Base-by-base conservation (phyloP, 2,888 invertebrate species). In the Ernsta delagoae region DNA sequence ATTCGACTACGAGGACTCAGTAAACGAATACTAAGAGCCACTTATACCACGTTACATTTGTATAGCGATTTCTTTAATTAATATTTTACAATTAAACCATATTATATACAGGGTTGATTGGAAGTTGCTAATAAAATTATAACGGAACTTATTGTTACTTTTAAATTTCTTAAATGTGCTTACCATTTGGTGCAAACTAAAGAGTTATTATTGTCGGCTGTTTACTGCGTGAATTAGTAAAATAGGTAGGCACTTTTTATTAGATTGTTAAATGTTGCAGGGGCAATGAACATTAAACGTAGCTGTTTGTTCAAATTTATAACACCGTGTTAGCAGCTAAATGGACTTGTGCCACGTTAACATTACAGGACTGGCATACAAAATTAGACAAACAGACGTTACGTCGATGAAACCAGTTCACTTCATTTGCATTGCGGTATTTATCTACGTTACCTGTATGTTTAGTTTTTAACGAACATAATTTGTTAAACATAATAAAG, bases 271-370 rank as follows among this genome's bases (percentile, higher is more conserved):
- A 11, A 45, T 45, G 8, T 43, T 43, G 41, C 41, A 43, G 41
- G 41, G 24, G 34, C n/a, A 34, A n/a, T 56, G 31, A 34, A 56
- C 56, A n/a, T 56, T 34, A 34, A 34, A 56, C 6, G 2, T n/a
- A 56, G 5, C n/a, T 53, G 4, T 24, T 9, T 9, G 8, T 24
- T 53, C 9, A 56, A 34, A 31, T 56, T 34, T 59, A 8, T 7
- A 36, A 12, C 12, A 39, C 39, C 59, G 16, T 43, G 4, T 16
- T 8, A 50, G 50, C n/a, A 12, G 59, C 39, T 24, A 41, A 41
- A 59, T 59, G 43, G 59, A 24, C 59, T 43, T 16, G 12, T 16
- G 24, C 43, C n/a, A 62, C 53, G 48, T 50, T 62, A 50, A 62
- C 50, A 36, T 62, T 62, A 62, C 53, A 9, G 24, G 39, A 53